Conservation (phyloP, 2,888 invertebrate genomes). For the Cryptosula pallasiana region DNA sequence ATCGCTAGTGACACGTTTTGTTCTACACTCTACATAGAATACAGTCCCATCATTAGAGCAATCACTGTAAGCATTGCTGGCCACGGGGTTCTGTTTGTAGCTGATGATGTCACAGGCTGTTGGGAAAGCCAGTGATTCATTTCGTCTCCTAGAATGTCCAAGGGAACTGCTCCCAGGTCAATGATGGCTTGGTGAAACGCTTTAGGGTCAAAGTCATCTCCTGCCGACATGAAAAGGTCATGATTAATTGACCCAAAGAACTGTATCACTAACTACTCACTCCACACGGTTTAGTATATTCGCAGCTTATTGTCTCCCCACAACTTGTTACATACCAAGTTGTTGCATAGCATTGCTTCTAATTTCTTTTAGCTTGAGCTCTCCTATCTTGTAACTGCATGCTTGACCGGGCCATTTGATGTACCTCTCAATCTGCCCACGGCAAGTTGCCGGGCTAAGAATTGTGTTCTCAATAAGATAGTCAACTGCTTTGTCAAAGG, state of each 20-base stretch:
- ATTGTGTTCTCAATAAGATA: conserved; percentile 36
- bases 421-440: conserved; percentile 43
- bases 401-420: conserved; percentile 51
- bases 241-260: no score
- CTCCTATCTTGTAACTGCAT: conserved; percentile 45
- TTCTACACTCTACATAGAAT: no score
- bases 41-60: no score
- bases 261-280: no score
- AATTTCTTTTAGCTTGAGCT: conserved; percentile 41
- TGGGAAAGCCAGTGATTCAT: conserved; percentile 33
- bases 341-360: conserved; percentile 36
- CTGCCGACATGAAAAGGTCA: no score
- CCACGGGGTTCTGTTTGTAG: no score
- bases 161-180: conserved; percentile 38
- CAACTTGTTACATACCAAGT: conserved; percentile 39
- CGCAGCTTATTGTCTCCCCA: no score
- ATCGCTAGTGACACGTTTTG: no score
- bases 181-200: conserved; percentile 49
- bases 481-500: conserved; percentile 37
- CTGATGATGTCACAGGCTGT: not conserved
- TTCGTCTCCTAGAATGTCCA: conserved; percentile 40
- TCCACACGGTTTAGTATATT: no score
- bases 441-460: not conserved
- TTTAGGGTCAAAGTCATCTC: conserved; percentile 38
- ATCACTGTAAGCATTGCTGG: no score